Base-by-base conservation (phyloP, 2,888 invertebrate species). In the Altica lythri region DNA sequence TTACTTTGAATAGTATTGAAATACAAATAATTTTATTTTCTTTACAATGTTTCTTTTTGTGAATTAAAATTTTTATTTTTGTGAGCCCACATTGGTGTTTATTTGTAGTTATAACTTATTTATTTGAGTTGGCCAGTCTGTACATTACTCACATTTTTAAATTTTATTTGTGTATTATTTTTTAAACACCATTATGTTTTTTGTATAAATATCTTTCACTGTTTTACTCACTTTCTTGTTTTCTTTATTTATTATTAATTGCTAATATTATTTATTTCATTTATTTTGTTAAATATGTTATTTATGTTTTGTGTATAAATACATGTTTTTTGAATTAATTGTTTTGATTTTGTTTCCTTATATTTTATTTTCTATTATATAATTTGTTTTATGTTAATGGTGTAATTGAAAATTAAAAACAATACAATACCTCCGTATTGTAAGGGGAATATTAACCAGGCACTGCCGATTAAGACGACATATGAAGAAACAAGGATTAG, bases 261-360 rank as follows among this genome's bases (percentile, higher is more conserved):
- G 18, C 50, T 58, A 44, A 57, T 59, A 53, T 53, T 49, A 53
- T 56, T 59, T 54, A 59, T 60, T 59, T 55, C 47, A 19, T 56
- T 61, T 56, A 55, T 58, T 56, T 62, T 62, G 63, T 64, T 66
- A 47, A 55, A 59, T 59, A 57, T 61, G 56, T 63, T 60, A 59
- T 62, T 57, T 59, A 58, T 53, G 55, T 62, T n/a, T n/a, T 63
- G 51, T 57, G 51, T 55, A 57, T 45, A 59, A 61, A 64, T 62
- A 62, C 50, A 60, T 62, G 61, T 64, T 65, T n/a, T 62, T 62
- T 57, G 34, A 18, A 60, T 65, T 63, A 48, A 55, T 63, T 53
- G 45, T 55, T 61, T 60, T 61, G 64, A 61, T 64, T 64, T 61
- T 61, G 60, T 62, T 63, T 66, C 64, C 54, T 53, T 62, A 63